Base-by-base conservation (phyloP, 2,888 invertebrate genomes). In the Eupithecia pulchellata region DNA sequence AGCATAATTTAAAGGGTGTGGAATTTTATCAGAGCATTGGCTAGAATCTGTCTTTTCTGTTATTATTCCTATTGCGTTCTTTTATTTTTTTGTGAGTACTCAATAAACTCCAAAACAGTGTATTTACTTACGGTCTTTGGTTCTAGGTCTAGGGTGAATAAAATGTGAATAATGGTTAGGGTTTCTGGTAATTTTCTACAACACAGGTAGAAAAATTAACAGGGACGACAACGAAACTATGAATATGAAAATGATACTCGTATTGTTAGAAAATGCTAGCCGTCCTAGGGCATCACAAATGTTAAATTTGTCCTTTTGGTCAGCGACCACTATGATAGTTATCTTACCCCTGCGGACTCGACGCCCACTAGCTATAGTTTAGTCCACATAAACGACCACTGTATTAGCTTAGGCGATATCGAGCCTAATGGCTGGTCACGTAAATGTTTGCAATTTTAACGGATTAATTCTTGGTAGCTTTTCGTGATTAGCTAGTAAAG, bases 391-490 rank as follows among this genome's bases (percentile, higher is more conserved):
- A 32, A 32, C 61, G 25, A 34, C 34, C 61, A 11, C 61, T 25
- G 27, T 61, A 20, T 34, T 61, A 61, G 61, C 34, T 61, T 61
- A 61, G 61, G 61, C 34, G 14, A 20, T 32, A 25, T 61, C 14
- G 14, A 61, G 20, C 34, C 34, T 61, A 61, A 61, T 61, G 57
- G 32, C 25, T 61, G 32, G 20, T 34, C 20, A 32, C 29, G 36
- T 52, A 52, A 52, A 61, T 34, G 60, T 61, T 34, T 61, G 32
- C 34, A 20, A 57, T 61, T 61, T 61, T 30, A 32, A 34, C n/a
- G 34, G 61, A 61, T 61, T 61, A 61, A 13, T 32, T 5, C 11
- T 17, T 20, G 34, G 4, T 47, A 47, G 42, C 32, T n/a, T 4
- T 25, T 57, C 17, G 57, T 14, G 29, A 20, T 27, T 27, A 29